phyloP scores from a whole-genome alignment of 1,140 invertebrate species.

The Drosophila trapezifrons region DNA sequence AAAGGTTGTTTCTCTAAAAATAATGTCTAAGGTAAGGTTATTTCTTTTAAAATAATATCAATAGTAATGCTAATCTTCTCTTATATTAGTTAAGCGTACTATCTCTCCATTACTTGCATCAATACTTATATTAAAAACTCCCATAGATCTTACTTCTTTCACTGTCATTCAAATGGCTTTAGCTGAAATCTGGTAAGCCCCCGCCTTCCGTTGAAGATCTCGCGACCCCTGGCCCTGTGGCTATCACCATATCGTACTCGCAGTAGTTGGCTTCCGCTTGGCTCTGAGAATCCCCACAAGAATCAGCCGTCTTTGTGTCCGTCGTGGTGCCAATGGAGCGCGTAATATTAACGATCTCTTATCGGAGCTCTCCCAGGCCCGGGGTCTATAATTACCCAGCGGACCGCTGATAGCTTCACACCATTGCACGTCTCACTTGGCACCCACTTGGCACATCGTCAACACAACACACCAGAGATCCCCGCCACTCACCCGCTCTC shows the following conservation, averaged over 20 bases:
- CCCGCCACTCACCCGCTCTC: constrained; percentile 57
- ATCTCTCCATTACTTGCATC: too few species aligned
- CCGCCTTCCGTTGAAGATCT: too few species aligned
- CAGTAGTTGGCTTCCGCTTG: constrained; percentile 41
- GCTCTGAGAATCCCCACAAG: constrained; percentile 19
- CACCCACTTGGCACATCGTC: constrained; percentile 22
- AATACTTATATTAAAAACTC: background rate
- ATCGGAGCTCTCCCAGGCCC: constrained; percentile 56
- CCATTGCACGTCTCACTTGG: constrained; percentile 27
- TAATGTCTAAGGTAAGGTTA: too few species aligned
- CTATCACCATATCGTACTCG: constrained; percentile 43
- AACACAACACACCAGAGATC: constrained; percentile 2
- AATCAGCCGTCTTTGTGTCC: constrained; percentile 52
- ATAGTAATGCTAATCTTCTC: background rate
- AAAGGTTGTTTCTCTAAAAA: background rate
- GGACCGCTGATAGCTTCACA: constrained; percentile 60
- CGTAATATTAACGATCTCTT: constrained; percentile 82
- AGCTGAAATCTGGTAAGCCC: background rate
- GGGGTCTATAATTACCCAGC: constrained; percentile 70
- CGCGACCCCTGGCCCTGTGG: constrained; percentile 33
- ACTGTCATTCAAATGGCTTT: background rate
- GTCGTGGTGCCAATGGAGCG: constrained; percentile 62
- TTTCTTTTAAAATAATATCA: too few species aligned
- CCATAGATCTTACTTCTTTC: background rate
- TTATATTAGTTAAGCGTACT: too few species aligned